phyloP scores from a whole-genome alignment of 2,888 invertebrate genomes.

The Diarsia dahlii region DNA sequence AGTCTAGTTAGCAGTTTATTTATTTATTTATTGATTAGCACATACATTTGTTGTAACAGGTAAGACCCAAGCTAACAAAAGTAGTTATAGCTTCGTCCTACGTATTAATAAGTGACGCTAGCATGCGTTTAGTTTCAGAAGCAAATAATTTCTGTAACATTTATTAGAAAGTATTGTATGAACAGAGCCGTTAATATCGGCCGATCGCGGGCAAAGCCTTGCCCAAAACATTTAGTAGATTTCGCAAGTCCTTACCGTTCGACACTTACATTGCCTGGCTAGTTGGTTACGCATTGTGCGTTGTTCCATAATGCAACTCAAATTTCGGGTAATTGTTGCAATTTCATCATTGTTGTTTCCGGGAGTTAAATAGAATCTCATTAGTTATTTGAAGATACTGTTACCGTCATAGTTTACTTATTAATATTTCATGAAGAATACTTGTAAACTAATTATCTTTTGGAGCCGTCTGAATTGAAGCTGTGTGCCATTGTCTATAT shows the following conservation, averaged over 20 bases:
- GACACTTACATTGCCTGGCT: constrained; percentile 58
- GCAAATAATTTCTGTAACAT: constrained; percentile 44
- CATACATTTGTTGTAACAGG: too few relatives aligned
- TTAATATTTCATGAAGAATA: background rate
- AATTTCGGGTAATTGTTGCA: constrained; percentile 40
- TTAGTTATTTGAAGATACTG: constrained; percentile 18
- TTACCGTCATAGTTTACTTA: background rate
- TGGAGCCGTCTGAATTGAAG: background rate
- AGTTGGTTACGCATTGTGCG: constrained; percentile 69
- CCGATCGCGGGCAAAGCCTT: constrained; percentile 68
- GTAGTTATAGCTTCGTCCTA: background rate
- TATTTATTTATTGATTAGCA: too few relatives aligned
- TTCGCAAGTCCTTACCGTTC: constrained; percentile 69
- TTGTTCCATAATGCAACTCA: constrained; percentile 57
- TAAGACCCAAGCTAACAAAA: too few relatives aligned
- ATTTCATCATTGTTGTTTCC: constrained; percentile 32
- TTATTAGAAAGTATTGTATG: constrained; percentile 67
- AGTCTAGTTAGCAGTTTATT: background rate
- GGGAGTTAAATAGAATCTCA: constrained; percentile 16
- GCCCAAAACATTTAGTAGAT: constrained; percentile 70
- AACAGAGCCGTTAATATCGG: constrained; percentile 54
- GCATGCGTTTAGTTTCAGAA: constrained; percentile 28
- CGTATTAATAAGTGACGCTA: background rate
- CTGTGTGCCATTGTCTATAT: background rate
- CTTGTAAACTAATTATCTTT: background rate